These are phyloP conservation scores for Struthidea cinerea DNA, from an alignment of 2,113 vertebrate genomes.

Conservation along the genomic window DNA sequence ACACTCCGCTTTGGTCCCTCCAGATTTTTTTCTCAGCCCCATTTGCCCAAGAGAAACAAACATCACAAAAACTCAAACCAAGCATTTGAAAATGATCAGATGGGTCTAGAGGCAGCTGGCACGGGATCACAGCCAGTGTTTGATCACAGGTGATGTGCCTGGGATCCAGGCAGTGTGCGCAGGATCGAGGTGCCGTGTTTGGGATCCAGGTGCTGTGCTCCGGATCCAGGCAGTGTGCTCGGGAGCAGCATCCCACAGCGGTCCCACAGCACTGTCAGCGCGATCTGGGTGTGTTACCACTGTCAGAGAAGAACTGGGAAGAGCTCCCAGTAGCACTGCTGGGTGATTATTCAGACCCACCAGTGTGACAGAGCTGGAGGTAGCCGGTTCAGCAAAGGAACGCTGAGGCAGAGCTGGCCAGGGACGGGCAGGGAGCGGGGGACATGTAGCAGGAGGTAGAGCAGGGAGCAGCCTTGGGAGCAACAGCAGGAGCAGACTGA, in stretches of 20 bases:
- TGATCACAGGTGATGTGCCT: not conserved
- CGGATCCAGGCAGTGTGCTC: not conserved
- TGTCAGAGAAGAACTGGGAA: not conserved
- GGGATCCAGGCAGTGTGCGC: not conserved
- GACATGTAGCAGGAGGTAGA: too few relatives aligned
- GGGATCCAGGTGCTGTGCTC: not conserved
- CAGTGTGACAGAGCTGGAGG: too few relatives aligned
- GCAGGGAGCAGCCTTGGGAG: too few relatives aligned
- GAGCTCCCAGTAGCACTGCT: not conserved
- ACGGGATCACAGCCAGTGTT: not conserved
- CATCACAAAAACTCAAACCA: not conserved
- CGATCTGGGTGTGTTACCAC: fast-evolving
- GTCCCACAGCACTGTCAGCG: not conserved
- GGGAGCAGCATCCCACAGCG: not conserved
- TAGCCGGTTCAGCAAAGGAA: too few relatives aligned
- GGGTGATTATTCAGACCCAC: not conserved
- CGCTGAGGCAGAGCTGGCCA: too few relatives aligned
- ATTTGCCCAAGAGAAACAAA: not conserved
- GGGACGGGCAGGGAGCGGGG: too few relatives aligned
- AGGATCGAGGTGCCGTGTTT: not conserved
- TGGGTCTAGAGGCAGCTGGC: not conserved
- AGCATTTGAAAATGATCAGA: not conserved
- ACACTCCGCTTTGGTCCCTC: not conserved
- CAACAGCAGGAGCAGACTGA: too few relatives aligned
- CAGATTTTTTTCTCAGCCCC: not conserved